phyloP scores from a whole-genome alignment of 2,888 invertebrate species.

The Teleiodes luculella region DNA sequence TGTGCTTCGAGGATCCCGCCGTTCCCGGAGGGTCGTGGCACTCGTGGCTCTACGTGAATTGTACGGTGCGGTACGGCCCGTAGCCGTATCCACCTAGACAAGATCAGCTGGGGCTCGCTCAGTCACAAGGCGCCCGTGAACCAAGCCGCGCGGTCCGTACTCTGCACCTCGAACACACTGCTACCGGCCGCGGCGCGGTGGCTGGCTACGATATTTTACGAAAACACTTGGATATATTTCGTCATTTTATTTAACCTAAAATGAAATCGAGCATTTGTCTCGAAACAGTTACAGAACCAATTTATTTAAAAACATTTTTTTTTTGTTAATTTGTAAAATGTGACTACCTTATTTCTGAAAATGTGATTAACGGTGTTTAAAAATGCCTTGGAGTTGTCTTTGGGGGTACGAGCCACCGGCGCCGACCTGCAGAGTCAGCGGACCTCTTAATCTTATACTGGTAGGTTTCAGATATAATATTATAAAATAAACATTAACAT shows the following conservation, averaged over 20 bases:
- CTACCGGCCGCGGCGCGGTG: not conserved
- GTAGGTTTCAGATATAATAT: constrained; percentile 33
- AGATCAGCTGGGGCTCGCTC: constrained; percentile 46
- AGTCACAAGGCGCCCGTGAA: constrained; percentile 50
- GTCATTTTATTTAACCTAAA: no score
- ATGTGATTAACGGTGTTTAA: constrained; percentile 14
- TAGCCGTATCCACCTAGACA: constrained; percentile 20
- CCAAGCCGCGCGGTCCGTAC: constrained; percentile 28
- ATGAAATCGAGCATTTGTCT: no score
- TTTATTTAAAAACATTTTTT: not conserved
- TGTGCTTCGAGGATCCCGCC: not conserved
- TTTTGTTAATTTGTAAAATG: not conserved
- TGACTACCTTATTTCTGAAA: not conserved
- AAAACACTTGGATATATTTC: no score
- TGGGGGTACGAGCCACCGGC: constrained; percentile 71
- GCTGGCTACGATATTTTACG: not conserved
- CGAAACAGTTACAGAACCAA: not conserved
- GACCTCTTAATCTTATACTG: constrained; percentile 60
- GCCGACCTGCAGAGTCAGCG: constrained; percentile 65
- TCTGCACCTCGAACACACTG: not conserved
- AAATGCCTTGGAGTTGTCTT: constrained; percentile 73
- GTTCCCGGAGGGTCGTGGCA: not conserved
- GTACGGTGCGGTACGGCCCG: not conserved
- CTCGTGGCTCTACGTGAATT: not conserved
- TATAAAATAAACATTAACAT: no score